Conservation (phyloP, 2,113 vertebrate genomes). For the Pungitius pungitius region DNA sequence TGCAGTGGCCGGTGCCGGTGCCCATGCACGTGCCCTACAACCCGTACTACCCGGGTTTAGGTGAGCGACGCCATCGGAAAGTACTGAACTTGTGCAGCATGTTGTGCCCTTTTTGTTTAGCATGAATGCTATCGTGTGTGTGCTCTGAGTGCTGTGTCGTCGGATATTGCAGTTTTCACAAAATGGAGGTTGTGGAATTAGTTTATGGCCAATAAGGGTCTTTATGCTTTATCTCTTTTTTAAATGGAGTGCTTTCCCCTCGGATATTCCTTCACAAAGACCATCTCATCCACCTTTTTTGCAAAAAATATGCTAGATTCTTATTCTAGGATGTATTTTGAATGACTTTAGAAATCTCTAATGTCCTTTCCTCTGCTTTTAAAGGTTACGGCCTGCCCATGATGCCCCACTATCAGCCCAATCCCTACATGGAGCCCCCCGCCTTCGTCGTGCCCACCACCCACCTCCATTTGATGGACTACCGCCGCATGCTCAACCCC, state of each 20-base stretch:
- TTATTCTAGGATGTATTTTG: too few species aligned
- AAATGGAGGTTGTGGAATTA: too few species aligned
- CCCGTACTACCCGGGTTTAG: slow-evolving; percentile 75
- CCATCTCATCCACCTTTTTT: too few species aligned
- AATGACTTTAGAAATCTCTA: too few species aligned
- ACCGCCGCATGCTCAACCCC: slow-evolving; percentile 77
- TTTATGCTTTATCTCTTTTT: too few species aligned
- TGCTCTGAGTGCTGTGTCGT: too few species aligned
- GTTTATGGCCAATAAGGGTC: too few species aligned
- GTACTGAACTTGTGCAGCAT: neutral
- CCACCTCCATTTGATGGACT: slow-evolving; percentile 79
- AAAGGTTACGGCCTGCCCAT: slow-evolving; percentile 75
- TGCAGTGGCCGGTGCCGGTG: slow-evolving; percentile 78
- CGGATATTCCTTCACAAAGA: too few species aligned
- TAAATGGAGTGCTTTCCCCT: too few species aligned
- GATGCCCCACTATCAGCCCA: slow-evolving; percentile 71
- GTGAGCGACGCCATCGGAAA: slow-evolving; percentile 47
- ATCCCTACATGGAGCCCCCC: slow-evolving; percentile 75
- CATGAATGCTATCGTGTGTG: neutral
- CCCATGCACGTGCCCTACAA: slow-evolving; percentile 72
- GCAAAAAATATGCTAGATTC: too few species aligned
- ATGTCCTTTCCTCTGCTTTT: neutral
- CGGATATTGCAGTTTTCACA: too few species aligned
- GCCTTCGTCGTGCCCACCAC: slow-evolving; percentile 78
- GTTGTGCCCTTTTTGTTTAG: neutral